Base-by-base conservation (phyloP, 2,888 invertebrate genomes). In the Lasioglossum calceatum region DNA sequence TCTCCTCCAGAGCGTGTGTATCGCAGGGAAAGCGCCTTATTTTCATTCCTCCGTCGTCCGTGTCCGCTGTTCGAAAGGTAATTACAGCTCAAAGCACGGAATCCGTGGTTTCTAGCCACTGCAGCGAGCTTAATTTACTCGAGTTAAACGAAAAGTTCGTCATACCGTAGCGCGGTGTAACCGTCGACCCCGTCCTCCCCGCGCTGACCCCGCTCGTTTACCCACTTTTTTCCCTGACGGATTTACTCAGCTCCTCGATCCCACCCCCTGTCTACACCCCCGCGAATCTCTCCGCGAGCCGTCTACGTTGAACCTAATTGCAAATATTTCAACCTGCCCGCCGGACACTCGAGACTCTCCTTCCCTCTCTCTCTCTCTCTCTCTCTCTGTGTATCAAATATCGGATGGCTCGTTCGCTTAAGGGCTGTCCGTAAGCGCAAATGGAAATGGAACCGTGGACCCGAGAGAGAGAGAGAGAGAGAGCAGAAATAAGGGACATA, bases 81-180 rank as follows among this genome's bases (percentile, higher is more conserved):
- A 89, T 88, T 85, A 80, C 64, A 74, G 84, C 76, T 80, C 82
- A 71, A 85, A 87, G 84, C 82, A 77, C 72, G 72, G 73, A 83
- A 79, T 85, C 81, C 64, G 70, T 36, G 81, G 78, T 54, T 80
- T 73, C 75, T 77, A 79, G 74, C 70, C 39, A 47, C 72, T 32
- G 83, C 39, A 70, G 8, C 77, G 71, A 78, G 84, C 77, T 81
- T 86, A 86, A 89, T 88, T 89, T 86, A 79, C 77, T 79, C 72
- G 78, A 85, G 81, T 85, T 86, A 85, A 83, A 79, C 77, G 84
- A 64, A 82, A 84, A 85, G 82, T 85, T 85, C 75, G 81, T 70
- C 74, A 77, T 50, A 71, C 36, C 76, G 54, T 54, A 23, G 36
- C 70, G 79, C 74, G 54, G 16, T n/a, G 54, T 54, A 1, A 12